Conservation (phyloP, 2,113 vertebrate species). For the Platysternon megacephalum region DNA sequence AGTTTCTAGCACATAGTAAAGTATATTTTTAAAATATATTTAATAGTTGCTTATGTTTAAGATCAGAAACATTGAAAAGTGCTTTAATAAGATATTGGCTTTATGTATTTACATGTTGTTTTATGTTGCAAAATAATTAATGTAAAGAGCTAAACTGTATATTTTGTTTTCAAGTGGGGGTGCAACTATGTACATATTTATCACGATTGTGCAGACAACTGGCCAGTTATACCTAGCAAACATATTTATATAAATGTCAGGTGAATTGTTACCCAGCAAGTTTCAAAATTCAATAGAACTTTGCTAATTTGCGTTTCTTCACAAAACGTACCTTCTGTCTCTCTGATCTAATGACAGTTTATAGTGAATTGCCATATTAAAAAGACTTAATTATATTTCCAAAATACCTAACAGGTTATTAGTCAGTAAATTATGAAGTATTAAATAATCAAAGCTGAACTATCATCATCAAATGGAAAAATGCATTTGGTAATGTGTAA, state of each 20-base stretch:
- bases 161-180: slow-evolving; percentile 53
- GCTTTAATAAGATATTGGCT: background rate
- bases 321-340: background rate
- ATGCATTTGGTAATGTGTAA: background rate
- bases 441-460: background rate
- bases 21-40: background rate
- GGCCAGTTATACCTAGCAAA: background rate
- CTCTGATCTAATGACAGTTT: background rate
- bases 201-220: background rate
- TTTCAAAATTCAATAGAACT: background rate
- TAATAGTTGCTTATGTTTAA: background rate
- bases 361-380: background rate
- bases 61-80: background rate
- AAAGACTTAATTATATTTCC: background rate
- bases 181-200: slow-evolving; percentile 73
- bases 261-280: background rate
- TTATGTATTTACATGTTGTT: background rate
- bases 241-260: background rate
- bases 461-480: background rate
- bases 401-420: background rate
- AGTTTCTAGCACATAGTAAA: background rate
- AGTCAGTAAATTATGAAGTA: background rate
- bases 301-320: background rate
- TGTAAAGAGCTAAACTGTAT: background rate
- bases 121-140: background rate